A percentile compares a stretch with the other conserved stretches of the same genome.
Evolutionary conservation across 2,113 vertebrate species (phyloP).

Genomic region (Cepphus grylle): DNA sequence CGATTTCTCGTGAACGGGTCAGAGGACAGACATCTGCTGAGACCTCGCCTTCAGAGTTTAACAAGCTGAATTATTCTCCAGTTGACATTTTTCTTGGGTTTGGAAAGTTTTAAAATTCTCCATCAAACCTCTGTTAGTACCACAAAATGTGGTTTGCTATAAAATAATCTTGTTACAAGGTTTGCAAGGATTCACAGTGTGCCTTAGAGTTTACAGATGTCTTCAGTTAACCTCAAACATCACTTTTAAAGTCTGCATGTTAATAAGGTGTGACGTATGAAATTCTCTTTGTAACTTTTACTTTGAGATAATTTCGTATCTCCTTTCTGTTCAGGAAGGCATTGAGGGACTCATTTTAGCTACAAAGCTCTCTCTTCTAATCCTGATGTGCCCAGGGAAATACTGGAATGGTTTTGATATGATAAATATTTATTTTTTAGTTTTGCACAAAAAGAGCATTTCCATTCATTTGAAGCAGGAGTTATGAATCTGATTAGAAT

Average conservation of each 20-base stretch:
- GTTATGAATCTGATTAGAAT: not conserved
- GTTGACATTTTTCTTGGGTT: not conserved
- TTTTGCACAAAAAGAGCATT: not conserved
- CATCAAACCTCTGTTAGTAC: not conserved
- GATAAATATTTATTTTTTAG: conserved; percentile 14
- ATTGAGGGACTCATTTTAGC: not conserved
- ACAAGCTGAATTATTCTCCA: not conserved
- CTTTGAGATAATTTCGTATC: not conserved
- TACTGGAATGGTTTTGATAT: not conserved
- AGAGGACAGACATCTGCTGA: not conserved
- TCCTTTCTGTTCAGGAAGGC: not conserved
- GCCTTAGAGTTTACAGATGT: not conserved
- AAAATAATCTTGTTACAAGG: not conserved
- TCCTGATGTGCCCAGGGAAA: not conserved
- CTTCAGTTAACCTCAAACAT: not conserved
- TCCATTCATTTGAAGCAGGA: not conserved
- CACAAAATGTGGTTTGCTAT: not conserved
- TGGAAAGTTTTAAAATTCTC: not conserved
- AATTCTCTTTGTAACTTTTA: not conserved
- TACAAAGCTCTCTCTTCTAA: not conserved
- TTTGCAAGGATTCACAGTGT: not conserved
- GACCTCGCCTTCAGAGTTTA: not conserved
- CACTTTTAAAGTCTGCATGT: not conserved
- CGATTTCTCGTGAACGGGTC: not conserved
- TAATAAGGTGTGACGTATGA: not conserved